Percentiles rank a stretch among this genome's conserved stretches.
phyloP scores from a whole-genome alignment of 2,797 vertebrate genomes.

The Hoplostethus mediterraneus region DNA sequence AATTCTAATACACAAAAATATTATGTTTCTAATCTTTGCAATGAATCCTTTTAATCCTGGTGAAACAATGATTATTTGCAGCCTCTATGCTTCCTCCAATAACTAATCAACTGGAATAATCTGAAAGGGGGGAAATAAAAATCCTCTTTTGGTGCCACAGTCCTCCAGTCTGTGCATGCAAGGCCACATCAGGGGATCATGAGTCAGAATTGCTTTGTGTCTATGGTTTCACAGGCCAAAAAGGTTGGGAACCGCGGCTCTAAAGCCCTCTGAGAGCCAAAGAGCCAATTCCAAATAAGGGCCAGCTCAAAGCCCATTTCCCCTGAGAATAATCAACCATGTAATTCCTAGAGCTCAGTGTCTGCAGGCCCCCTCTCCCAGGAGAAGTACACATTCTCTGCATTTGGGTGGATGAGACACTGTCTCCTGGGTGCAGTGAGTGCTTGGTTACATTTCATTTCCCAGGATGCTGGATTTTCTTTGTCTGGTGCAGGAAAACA shows the following conservation, averaged over 20 bases:
- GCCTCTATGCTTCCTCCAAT: no score
- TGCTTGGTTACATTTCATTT: slow-evolving; percentile 42
- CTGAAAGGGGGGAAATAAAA: no score
- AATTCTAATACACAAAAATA: no score
- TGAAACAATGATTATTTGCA: no score
- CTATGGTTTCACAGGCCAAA: slow-evolving; percentile 11
- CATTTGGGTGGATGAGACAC: slow-evolving; percentile 44
- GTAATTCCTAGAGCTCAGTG: slow-evolving; percentile 43
- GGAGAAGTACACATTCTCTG: slow-evolving; percentile 29
- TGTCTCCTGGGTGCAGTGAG: slow-evolving; percentile 30
- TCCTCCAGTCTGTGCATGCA: no score
- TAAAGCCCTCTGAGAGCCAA: slow-evolving; percentile 3
- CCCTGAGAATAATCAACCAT: slow-evolving; percentile 53
- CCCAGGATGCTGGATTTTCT: slow-evolving; percentile 25
- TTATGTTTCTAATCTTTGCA: no score
- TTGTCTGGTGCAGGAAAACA: slow-evolving; percentile 16
- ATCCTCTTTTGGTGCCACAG: no score
- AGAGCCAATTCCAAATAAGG: slow-evolving; percentile 35
- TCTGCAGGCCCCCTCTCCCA: slow-evolving; percentile 29
- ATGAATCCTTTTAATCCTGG: no score
- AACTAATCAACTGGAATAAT: no score
- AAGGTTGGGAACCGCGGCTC: slow-evolving; percentile 26
- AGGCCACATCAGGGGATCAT: background rate
- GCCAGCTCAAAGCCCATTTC: slow-evolving; percentile 36
- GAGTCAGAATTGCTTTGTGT: slow-evolving; percentile 1